These are phyloP conservation scores for Actinia equina DNA, from an alignment of 64 coral and sea anemone species.

Conservation along the genomic window DNA sequence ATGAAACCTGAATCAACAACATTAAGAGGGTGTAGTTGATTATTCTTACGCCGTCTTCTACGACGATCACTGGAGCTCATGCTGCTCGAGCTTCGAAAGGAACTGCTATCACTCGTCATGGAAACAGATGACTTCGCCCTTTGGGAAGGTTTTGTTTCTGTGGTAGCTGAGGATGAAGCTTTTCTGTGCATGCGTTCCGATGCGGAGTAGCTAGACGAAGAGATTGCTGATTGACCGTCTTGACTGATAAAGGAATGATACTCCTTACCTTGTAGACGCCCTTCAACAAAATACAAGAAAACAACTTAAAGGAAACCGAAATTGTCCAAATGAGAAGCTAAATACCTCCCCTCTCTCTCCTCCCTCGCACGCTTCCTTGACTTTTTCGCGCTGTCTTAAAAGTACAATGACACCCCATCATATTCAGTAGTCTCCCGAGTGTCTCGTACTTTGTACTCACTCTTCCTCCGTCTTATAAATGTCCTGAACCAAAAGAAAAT, in stretches of 20 bases:
- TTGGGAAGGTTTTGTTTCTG: neutral
- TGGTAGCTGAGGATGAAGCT: neutral
- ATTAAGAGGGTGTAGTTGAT: neutral
- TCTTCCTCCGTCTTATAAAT: too few relatives aligned
- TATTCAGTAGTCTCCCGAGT: too few relatives aligned
- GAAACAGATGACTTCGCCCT: neutral
- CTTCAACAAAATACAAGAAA: neutral
- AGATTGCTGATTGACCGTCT: neutral
- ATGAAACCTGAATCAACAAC: constrained; percentile 13
- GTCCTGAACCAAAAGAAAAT: too few relatives aligned
- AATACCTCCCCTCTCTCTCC: neutral
- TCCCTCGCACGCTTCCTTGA: too few relatives aligned
- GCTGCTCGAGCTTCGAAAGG: neutral
- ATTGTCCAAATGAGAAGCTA: neutral
- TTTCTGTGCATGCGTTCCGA: neutral
- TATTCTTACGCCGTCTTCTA: neutral
- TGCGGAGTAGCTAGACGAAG: neutral
- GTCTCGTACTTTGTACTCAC: too few relatives aligned
- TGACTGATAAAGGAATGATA: neutral
- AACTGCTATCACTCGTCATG: neutral
- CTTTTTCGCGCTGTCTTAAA: too few relatives aligned
- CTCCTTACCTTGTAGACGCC: neutral
- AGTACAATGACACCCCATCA: too few relatives aligned
- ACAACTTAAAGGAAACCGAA: neutral
- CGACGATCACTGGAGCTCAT: neutral